phyloP scores from a whole-genome alignment of 2,797 vertebrate species.

The Helarctos malayanus region DNA sequence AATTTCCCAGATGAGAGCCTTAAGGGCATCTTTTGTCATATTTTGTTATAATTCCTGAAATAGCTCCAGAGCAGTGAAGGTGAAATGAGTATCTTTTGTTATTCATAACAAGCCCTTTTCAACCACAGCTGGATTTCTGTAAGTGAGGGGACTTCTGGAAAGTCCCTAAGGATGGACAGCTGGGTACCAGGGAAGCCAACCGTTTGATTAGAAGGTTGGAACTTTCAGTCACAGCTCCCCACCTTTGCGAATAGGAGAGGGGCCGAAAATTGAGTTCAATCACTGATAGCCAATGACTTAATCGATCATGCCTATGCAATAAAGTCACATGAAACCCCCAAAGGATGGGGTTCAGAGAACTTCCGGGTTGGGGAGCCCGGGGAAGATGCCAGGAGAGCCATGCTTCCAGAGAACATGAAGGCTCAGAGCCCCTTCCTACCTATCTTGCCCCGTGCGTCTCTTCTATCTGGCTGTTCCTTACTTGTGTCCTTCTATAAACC shows the following conservation, averaged over 20 bases:
- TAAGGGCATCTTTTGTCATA: neutral
- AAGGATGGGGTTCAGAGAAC: neutral
- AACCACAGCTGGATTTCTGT: neutral
- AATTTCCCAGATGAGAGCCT: neutral
- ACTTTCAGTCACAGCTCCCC: neutral
- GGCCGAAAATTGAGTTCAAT: neutral
- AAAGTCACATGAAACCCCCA: neutral
- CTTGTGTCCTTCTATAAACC: neutral
- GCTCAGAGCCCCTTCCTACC: neutral
- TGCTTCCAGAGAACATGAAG: neutral
- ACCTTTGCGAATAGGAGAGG: neutral
- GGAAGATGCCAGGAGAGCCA: neutral
- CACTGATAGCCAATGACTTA: neutral
- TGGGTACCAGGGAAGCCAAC: neutral
- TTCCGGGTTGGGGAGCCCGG: accelerated
- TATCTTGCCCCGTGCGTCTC: neutral
- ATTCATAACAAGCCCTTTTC: neutral
- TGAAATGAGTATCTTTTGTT: neutral
- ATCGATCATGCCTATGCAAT: neutral
- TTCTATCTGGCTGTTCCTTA: neutral
- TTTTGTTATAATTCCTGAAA: constrained; percentile 3
- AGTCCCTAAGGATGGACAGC: neutral
- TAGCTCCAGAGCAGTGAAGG: neutral
- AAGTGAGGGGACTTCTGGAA: neutral
- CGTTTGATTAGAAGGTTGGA: neutral